Conservation (phyloP, 2,888 invertebrate genomes). For the Epirrhoe tristata region DNA sequence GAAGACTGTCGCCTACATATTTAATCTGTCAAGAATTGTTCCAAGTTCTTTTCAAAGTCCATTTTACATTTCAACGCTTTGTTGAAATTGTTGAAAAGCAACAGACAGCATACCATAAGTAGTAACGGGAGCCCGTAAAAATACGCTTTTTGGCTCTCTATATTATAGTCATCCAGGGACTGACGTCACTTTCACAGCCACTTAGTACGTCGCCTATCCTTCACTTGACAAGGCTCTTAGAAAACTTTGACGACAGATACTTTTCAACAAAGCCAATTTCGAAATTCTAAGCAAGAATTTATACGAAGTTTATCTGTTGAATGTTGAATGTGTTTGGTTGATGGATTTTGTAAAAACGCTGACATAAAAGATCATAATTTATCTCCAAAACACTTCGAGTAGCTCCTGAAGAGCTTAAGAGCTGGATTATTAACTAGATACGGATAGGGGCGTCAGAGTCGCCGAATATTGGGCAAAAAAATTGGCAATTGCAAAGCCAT, state of each 20-base stretch:
- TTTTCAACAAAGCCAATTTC: slow-evolving; percentile 1
- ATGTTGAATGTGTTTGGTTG: not conserved
- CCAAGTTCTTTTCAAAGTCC: no score
- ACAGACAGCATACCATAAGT: not conserved
- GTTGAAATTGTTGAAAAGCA: not conserved
- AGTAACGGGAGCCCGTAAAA: not conserved
- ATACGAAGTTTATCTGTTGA: not conserved
- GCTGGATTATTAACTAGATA: not conserved
- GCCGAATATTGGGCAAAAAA: no score
- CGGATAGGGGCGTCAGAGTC: no score
- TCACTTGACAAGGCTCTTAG: slow-evolving; percentile 8
- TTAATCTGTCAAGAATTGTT: no score
- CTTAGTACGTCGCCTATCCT: not conserved
- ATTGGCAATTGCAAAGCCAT: no score
- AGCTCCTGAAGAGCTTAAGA: not conserved
- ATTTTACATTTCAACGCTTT: no score
- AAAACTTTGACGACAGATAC: slow-evolving; percentile 2
- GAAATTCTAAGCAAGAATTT: not conserved
- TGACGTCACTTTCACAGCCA: slow-evolving; percentile 1
- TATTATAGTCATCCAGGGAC: not conserved
- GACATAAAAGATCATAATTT: not conserved
- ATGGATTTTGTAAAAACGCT: not conserved
- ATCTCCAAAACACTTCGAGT: not conserved
- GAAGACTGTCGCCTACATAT: no score
- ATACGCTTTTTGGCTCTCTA: not conserved